A percentile compares a stretch with the other conserved stretches of the same genome.
Evolutionary conservation across 2,888 invertebrate species (phyloP).

Genomic region (Amphipyra berbera): DNA sequence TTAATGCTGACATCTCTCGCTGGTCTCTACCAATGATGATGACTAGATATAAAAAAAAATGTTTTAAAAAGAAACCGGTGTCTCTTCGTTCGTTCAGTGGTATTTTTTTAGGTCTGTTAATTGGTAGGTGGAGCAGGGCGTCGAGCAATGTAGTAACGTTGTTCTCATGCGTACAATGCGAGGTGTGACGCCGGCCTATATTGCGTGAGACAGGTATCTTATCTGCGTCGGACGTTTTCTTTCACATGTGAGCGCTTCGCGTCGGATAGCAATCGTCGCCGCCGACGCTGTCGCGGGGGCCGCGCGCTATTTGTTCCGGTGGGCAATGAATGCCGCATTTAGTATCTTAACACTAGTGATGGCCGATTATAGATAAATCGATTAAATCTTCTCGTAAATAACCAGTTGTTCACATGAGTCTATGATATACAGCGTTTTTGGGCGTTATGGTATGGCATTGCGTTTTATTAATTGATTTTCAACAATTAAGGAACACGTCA

Average conservation of each 20-base stretch:
- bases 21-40: constrained; percentile 58
- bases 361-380: constrained; percentile 43
- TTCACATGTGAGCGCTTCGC: constrained; percentile 51
- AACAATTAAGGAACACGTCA: constrained; percentile 31
- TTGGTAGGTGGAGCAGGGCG: constrained; percentile 1
- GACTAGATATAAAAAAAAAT: constrained; percentile 62
- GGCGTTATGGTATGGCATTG: constrained; percentile 13
- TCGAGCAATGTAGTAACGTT: constrained; percentile 6
- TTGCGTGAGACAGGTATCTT: constrained; percentile 59
- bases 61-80: constrained; percentile 47
- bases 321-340: constrained; percentile 57
- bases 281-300: constrained; percentile 31
- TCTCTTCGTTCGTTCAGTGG: constrained; percentile 5
- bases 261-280: constrained; percentile 42
- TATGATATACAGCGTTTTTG: constrained; percentile 13
- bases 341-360: constrained; percentile 33
- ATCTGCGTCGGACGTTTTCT: constrained; percentile 54
- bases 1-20: constrained; percentile 73
- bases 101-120: constrained; percentile 2
- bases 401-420: constrained; percentile 33
- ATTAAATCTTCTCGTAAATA: constrained; percentile 48
- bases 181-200: constrained; percentile 42
- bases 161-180: constrained; percentile 28
- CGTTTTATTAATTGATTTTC: constrained; percentile 39
- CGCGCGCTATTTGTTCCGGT: constrained; percentile 62